Conservation (phyloP, 2,888 invertebrate genomes). For the Netelia fuscicornis region DNA sequence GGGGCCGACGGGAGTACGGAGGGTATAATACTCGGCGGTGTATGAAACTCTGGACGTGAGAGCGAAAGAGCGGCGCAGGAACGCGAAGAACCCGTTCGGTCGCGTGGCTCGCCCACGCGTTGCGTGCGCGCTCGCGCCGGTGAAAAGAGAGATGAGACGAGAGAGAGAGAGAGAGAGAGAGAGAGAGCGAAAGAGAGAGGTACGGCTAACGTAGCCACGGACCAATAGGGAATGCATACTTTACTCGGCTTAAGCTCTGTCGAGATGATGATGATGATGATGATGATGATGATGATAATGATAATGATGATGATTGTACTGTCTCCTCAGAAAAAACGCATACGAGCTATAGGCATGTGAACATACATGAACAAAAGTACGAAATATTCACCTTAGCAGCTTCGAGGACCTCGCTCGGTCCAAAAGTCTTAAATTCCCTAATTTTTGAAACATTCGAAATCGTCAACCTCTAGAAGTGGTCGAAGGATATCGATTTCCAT, state of each 20-base stretch:
- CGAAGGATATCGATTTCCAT: too few relatives aligned
- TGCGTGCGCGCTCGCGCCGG: conserved; percentile 73
- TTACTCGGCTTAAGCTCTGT: conserved; percentile 66
- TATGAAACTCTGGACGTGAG: conserved; percentile 39
- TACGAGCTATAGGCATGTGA: background rate
- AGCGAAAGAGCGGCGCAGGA: conserved; percentile 67
- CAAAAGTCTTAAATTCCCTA: too few relatives aligned
- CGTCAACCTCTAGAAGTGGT: background rate
- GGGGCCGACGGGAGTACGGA: conserved; percentile 57
- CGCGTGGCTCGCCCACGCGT: conserved; percentile 84
- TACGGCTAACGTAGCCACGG: conserved; percentile 36
- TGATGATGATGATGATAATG: conserved; percentile 43
- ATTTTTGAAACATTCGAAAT: background rate
- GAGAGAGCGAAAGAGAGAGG: background rate
- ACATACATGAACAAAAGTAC: background rate
- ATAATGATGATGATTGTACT: conserved; percentile 8
- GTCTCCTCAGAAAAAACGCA: background rate
- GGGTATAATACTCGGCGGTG: conserved; percentile 40
- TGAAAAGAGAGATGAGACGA: conserved; percentile 62
- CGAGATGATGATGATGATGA: conserved; percentile 49
- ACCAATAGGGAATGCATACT: conserved; percentile 56
- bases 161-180: background rate
- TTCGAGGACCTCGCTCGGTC: too few relatives aligned
- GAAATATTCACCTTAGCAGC: too few relatives aligned
- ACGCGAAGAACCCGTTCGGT: conserved; percentile 81